phyloP scores from a whole-genome alignment of 2,797 vertebrate species.

The Sebastes nivosus region DNA sequence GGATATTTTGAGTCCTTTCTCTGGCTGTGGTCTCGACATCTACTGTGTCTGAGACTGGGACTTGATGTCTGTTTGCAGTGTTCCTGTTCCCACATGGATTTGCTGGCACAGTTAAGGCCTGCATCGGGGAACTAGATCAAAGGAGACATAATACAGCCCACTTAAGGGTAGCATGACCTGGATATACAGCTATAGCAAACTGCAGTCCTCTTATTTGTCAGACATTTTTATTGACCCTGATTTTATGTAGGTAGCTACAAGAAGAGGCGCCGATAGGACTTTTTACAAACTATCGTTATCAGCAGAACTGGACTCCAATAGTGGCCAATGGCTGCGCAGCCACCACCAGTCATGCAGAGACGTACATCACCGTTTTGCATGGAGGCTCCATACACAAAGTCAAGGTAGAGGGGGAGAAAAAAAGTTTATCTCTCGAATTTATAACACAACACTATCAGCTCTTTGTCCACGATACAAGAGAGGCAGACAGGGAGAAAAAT shows the following conservation, averaged over 20 bases:
- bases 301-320: too few species aligned
- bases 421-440: too few species aligned
- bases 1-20: constrained; percentile 32
- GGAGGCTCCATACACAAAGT: too few species aligned
- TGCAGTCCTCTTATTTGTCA: not conserved
- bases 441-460: too few species aligned
- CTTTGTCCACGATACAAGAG: too few species aligned
- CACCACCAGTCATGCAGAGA: too few species aligned
- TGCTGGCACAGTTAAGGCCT: constrained; percentile 60
- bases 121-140: constrained; percentile 66
- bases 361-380: too few species aligned
- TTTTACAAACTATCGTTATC: too few species aligned
- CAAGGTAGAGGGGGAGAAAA: too few species aligned
- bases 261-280: too few species aligned
- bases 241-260: not conserved
- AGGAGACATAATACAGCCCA: constrained; percentile 49
- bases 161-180: constrained; percentile 61
- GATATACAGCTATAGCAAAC: constrained; percentile 33
- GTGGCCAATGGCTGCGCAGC: too few species aligned
- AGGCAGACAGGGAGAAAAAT: too few species aligned
- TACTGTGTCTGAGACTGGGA: constrained; percentile 27
- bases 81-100: constrained; percentile 61
- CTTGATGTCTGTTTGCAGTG: constrained; percentile 18
- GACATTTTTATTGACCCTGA: not conserved
- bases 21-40: constrained; percentile 26